phyloP scores from a whole-genome alignment of 2,113 vertebrate genomes.

The Calonectris borealis region DNA sequence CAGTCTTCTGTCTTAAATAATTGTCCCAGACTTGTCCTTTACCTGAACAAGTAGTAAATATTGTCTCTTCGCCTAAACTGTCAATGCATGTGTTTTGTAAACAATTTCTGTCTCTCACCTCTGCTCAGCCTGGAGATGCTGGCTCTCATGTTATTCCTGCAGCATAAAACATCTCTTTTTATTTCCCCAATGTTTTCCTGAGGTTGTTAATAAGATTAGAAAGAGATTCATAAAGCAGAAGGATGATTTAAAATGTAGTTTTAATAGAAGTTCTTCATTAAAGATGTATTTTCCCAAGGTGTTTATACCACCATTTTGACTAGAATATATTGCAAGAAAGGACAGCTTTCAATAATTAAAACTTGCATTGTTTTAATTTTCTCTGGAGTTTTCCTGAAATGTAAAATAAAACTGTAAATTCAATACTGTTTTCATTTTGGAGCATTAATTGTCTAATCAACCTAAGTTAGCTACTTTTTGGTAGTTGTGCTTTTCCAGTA shows the following conservation, averaged over 20 bases:
- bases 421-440: conserved; percentile 53
- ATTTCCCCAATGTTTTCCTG: not conserved
- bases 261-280: conserved; percentile 34
- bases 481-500: conserved; percentile 24
- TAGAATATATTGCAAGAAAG: conserved; percentile 48
- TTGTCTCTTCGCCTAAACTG: not conserved
- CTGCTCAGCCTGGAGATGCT: not conserved
- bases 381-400: conserved; percentile 44
- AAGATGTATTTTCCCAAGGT: conserved; percentile 59
- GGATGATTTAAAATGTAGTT: conserved; percentile 24
- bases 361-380: conserved; percentile 66
- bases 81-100: not conserved
- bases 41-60: not conserved
- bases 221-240: not conserved
- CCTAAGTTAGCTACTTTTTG: conserved; percentile 16
- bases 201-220: not conserved
- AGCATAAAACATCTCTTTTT: not conserved
- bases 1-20: not conserved
- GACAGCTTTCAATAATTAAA: conserved; percentile 68
- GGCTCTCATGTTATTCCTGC: not conserved
- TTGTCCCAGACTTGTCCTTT: not conserved
- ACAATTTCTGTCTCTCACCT: not conserved
- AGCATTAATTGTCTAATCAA: conserved; percentile 23
- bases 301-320: conserved; percentile 44
- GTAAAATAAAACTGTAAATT: conserved; percentile 58